These are phyloP conservation scores for Drosophila stalkeri DNA, from an alignment of 2,888 invertebrate genomes.

Conservation along the genomic window DNA sequence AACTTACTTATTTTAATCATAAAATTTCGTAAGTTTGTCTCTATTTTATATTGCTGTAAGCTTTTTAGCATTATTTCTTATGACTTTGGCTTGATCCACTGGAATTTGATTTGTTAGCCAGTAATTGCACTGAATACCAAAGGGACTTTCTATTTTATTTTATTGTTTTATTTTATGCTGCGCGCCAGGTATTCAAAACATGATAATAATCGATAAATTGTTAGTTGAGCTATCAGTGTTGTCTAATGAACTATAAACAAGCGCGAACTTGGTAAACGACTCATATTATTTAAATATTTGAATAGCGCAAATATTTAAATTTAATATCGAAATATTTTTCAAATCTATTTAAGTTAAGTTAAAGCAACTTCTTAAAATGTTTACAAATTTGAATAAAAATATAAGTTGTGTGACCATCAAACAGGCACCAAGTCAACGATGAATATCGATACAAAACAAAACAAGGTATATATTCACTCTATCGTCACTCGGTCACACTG, in stretches of 20 bases:
- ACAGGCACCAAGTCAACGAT: neutral
- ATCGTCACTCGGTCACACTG: slow-evolving; percentile 20
- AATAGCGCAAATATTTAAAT: neutral
- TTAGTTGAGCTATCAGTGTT: slow-evolving; percentile 20
- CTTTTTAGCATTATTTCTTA: slow-evolving; percentile 8
- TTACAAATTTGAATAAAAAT: neutral
- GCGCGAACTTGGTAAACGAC: rapidly evolving
- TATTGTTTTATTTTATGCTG: neutral
- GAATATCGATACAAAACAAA: slow-evolving; percentile 18
- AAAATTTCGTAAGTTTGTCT: slow-evolving; percentile 15
- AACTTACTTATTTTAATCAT: slow-evolving; percentile 24
- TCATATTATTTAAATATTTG: rapidly evolving
- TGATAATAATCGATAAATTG: slow-evolving; percentile 15
- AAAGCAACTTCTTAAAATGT: neutral
- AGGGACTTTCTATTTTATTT: neutral
- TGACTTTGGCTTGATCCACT: neutral
- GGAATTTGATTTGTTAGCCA: slow-evolving; percentile 2
- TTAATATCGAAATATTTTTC: neutral
- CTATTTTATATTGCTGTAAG: slow-evolving; percentile 2
- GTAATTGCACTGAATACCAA: neutral
- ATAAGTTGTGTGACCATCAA: neutral
- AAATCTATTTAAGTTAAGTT: neutral
- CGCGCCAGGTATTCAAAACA: slow-evolving; percentile 15
- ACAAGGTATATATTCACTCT: slow-evolving; percentile 3
- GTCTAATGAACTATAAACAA: neutral